Evolutionary conservation across 2,797 vertebrate genomes (phyloP).

Genomic region (Tenualosa ilisha): DNA sequence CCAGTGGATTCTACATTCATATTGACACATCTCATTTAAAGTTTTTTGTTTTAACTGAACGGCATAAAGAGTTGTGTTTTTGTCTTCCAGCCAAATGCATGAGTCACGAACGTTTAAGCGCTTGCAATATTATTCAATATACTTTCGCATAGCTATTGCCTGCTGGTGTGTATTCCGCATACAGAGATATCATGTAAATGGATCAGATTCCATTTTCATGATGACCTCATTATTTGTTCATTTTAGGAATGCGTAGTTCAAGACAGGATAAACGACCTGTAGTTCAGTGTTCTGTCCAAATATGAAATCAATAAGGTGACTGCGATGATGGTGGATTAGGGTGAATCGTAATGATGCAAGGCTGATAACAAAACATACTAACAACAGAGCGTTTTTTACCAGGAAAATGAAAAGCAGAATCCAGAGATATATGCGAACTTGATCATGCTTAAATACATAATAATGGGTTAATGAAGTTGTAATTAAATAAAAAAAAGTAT

Average conservation of each 20-base stretch:
- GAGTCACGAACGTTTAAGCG: background rate
- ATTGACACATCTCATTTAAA: background rate
- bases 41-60: too few relatives aligned
- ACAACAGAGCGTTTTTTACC: background rate
- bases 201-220: too few relatives aligned
- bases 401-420: background rate
- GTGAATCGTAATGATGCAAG: background rate
- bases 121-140: too few relatives aligned
- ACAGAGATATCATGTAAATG: too few relatives aligned
- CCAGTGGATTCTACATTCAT: background rate
- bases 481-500: background rate
- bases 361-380: background rate
- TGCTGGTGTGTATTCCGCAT: too few relatives aligned
- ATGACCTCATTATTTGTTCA: too few relatives aligned
- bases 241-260: too few relatives aligned
- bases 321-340: background rate
- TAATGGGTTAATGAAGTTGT: background rate
- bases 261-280: too few relatives aligned
- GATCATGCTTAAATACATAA: background rate
- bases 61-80: background rate
- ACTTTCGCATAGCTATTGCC: too few relatives aligned
- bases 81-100: background rate
- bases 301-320: background rate
- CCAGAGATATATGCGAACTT: background rate
- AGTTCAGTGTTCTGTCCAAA: background rate